Evolutionary conservation across 1,140 invertebrate species (phyloP), one percentile per base, ranked within the genome.

Genomic region (fruit fly (Drosophila melanogaster)): DNA sequence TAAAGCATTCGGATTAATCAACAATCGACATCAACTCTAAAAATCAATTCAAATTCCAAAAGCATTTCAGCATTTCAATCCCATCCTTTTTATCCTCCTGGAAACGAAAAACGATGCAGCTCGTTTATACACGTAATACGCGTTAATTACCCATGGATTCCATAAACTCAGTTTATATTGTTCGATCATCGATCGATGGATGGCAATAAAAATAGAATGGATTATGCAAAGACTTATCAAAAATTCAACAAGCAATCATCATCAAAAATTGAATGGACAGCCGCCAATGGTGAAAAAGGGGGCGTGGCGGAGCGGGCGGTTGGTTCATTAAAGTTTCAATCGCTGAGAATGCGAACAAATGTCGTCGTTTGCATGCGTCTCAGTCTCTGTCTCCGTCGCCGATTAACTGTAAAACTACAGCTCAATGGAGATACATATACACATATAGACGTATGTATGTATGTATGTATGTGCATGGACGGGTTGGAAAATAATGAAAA

Each of bases 341-440:
- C n/a, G 51, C 67, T 72, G 72, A 40, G 67, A 75, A 75, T 73
- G 43, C 53, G 43, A 65, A 75, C 69, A 75, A 75, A 73, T 75
- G 72, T 71, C 66, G 35, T 65, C 30, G 30, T 50, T 54, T 19
- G 15, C 33, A 38, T 38, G 8, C 12, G 15, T n/a, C 22, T 30
- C 55, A 2, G 14, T 33, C 22, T 30, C 26, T 30, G 0, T 30
- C 30, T 30, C 38, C 7, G 10, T 33, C 26, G 43, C n/a, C 14
- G 54, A 62, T 64, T 60, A 59, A 43, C 60, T 35, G 26, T 59
- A 35, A 40, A 62, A 15, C 17, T 43, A 59, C 38, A 35, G 15
- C 30, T 51, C 30, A 51, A 24, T 33, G 38, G 14, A 54, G 8
- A 37, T 55, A 30, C 43, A 33, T 33, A 26, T 10, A 10, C 12